These are phyloP conservation scores for Gastrophysa polygoni DNA, from an alignment of 2,888 invertebrate species.

Conservation along the genomic window DNA sequence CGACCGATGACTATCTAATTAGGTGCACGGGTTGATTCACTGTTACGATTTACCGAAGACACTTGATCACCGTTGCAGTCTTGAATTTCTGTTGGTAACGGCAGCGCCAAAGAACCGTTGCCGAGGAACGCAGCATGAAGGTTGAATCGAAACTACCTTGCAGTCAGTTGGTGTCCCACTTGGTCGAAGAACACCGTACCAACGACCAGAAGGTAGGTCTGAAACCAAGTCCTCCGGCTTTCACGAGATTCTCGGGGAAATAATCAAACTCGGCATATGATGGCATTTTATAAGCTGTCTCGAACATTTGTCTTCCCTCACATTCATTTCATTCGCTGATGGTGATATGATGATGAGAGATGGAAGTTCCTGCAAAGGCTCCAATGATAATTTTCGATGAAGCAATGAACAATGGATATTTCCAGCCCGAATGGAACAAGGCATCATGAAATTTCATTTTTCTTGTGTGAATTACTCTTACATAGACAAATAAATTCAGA, in stretches of 20 bases:
- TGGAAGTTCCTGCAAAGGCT: no score
- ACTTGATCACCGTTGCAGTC: not conserved
- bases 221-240: slow-evolving; percentile 23
- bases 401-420: no score
- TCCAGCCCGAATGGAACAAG: no score
- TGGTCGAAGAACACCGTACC: slow-evolving; percentile 19
- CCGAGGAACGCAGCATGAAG: slow-evolving; percentile 12
- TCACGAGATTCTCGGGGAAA: slow-evolving; percentile 15
- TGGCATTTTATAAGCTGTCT: not conserved
- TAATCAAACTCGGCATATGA: not conserved
- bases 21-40: not conserved
- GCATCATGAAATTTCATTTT: no score
- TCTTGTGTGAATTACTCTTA: no score
- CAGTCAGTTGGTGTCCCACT: slow-evolving; percentile 25
- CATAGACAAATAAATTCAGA: no score
- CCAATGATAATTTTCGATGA: no score
- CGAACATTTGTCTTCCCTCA: no score
- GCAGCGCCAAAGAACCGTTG: slow-evolving; percentile 22
- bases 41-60: not conserved
- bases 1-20: not conserved
- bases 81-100: not conserved
- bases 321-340: no score
- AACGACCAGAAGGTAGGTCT: slow-evolving; percentile 27
- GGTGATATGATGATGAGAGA: no score
- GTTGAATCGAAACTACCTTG: slow-evolving; percentile 28